Conservation (phyloP, 2,888 invertebrate species). For the Capitulum mitella region DNA sequence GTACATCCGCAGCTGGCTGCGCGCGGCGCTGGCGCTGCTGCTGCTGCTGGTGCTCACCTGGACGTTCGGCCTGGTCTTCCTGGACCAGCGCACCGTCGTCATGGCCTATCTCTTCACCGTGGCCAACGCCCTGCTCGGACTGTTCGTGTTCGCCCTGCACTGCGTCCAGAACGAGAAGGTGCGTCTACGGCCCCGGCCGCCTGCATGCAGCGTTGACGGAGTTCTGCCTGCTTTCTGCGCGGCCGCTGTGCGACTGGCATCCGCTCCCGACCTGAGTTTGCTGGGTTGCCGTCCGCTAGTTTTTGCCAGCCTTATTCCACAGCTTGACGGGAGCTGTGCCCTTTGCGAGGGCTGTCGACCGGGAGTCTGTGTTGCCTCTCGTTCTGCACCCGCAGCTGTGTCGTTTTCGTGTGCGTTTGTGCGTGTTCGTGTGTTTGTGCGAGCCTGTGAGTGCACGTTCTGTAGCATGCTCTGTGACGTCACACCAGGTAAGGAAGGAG, state of each 20-base stretch:
- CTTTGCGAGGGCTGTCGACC: too few species aligned
- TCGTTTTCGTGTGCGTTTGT: neutral
- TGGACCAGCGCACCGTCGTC: slow-evolving; percentile 34
- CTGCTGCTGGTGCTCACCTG: slow-evolving; percentile 35
- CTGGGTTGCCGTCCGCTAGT: too few species aligned
- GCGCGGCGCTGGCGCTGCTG: slow-evolving; percentile 33
- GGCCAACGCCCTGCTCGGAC: slow-evolving; percentile 34
- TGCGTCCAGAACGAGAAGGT: slow-evolving; percentile 36
- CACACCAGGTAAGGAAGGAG: slow-evolving; percentile 1
- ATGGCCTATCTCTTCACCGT: slow-evolving; percentile 35
- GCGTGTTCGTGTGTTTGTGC: neutral
- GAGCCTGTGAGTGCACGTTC: neutral
- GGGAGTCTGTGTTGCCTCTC: too few species aligned
- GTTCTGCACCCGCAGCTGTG: neutral
- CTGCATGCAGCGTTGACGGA: too few species aligned
- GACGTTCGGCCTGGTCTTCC: slow-evolving; percentile 35
- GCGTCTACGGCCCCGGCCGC: too few species aligned
- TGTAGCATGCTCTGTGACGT: neutral
- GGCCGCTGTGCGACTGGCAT: too few species aligned
- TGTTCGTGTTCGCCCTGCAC: slow-evolving; percentile 36
- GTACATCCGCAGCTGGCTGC: slow-evolving; percentile 34
- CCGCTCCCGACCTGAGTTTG: too few species aligned
- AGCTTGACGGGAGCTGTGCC: too few species aligned
- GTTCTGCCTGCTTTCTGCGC: too few species aligned
- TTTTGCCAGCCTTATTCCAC: too few species aligned